phyloP scores from a whole-genome alignment of 1,140 invertebrate species.

The Danaus melanippus region DNA sequence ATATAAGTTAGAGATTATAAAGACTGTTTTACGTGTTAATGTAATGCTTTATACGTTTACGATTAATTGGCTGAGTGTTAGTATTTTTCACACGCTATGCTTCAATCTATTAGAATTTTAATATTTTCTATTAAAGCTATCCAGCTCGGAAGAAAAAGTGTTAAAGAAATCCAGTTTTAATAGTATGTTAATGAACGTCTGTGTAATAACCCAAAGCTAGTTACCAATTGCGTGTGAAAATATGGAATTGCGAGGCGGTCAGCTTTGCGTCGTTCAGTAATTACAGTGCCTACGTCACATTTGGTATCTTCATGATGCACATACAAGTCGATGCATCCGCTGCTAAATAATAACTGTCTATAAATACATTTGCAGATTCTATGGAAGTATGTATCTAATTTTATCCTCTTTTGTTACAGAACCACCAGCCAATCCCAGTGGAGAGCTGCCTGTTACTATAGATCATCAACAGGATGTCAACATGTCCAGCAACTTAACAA shows the following conservation, averaged over 20 bases:
- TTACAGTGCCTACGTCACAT: slow-evolving; percentile 47
- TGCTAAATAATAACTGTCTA: slow-evolving; percentile 14
- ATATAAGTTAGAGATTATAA: slow-evolving; percentile 19
- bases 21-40: background rate
- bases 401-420: slow-evolving; percentile 33
- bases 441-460: slow-evolving; percentile 79
- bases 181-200: slow-evolving; percentile 19
- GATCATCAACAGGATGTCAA: slow-evolving; percentile 81
- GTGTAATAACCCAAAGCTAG: slow-evolving; percentile 16
- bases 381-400: background rate
- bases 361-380: slow-evolving; percentile 6
- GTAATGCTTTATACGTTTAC: no score
- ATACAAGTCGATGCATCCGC: slow-evolving; percentile 30
- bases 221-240: slow-evolving; percentile 58
- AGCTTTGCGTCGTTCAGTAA: slow-evolving; percentile 43
- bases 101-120: no score
- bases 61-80: no score
- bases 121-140: no score
- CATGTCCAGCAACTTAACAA: slow-evolving; percentile 78
- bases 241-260: slow-evolving; percentile 41
- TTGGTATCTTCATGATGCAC: slow-evolving; percentile 46
- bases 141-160: background rate
- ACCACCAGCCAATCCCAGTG: slow-evolving; percentile 52
- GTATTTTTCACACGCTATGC: no score
- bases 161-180: slow-evolving; percentile 28